Percentiles rank a stretch among this genome's conserved stretches.
These are phyloP conservation scores for Opisthograptis luteolata DNA, from an alignment of 2,888 invertebrate species.

Conservation along the genomic window DNA sequence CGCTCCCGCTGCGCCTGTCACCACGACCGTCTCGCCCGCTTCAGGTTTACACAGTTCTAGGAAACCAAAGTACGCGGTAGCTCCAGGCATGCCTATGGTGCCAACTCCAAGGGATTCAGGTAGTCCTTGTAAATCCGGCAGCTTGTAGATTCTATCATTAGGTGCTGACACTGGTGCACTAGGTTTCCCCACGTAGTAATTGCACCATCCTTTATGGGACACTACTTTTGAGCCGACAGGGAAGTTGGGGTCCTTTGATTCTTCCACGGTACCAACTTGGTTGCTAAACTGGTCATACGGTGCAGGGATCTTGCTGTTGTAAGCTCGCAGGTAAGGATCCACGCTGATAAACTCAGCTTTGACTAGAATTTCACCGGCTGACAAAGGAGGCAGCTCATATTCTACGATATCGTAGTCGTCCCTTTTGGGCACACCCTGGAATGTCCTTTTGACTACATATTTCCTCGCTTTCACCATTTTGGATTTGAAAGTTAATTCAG, in stretches of 20 bases:
- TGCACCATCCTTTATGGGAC: constrained; percentile 68
- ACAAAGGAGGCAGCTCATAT: constrained; percentile 82
- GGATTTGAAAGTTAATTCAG: neutral
- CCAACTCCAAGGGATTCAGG: constrained; percentile 84
- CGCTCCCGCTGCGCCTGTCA: constrained; percentile 89
- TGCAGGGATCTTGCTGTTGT: constrained; percentile 34
- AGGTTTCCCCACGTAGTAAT: constrained; percentile 36
- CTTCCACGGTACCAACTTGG: constrained; percentile 73
- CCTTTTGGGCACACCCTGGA: constrained; percentile 83
- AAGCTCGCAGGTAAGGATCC: constrained; percentile 51
- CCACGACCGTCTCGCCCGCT: constrained; percentile 87
- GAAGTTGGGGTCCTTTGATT: constrained; percentile 85
- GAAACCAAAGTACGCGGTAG: constrained; percentile 89
- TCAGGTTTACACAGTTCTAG: constrained; percentile 87
- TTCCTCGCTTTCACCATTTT: constrained; percentile 80
- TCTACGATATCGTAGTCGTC: constrained; percentile 84
- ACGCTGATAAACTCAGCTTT: constrained; percentile 58
- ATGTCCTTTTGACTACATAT: constrained; percentile 82
- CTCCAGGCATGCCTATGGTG: constrained; percentile 87
- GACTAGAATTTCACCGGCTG: constrained; percentile 76
- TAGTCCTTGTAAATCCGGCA: constrained; percentile 81
- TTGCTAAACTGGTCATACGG: constrained; percentile 57
- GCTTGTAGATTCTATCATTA: constrained; percentile 44
- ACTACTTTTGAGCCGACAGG: constrained; percentile 85
- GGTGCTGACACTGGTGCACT: neutral